Evolutionary conservation across 2,797 vertebrate species (phyloP).

Genomic region (Propithecus deckenii): DNA sequence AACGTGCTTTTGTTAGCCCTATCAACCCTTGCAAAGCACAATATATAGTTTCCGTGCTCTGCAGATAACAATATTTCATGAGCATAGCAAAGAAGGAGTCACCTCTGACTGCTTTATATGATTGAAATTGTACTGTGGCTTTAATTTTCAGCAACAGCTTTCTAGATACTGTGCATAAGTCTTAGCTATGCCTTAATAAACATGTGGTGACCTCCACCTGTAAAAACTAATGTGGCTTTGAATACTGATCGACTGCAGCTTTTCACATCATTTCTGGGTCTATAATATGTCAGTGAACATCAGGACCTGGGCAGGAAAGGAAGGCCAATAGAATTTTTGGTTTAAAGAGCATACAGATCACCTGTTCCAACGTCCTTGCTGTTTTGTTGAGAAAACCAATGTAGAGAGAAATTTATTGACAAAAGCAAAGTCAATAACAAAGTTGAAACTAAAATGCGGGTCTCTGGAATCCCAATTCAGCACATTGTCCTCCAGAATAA

Average conservation of each 20-base stretch:
- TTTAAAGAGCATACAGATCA: neutral
- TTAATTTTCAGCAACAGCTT: conserved; percentile 67
- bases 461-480: neutral
- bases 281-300: conserved; percentile 8
- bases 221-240: conserved; percentile 54
- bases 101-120: conserved; percentile 60
- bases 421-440: neutral
- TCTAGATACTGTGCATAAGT: conserved; percentile 68
- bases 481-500: neutral
- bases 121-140: conserved; percentile 67
- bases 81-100: conserved; percentile 37
- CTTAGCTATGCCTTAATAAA: conserved; percentile 67
- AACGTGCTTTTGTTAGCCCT: conserved; percentile 36
- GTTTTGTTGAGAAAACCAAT: neutral
- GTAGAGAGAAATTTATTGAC: neutral
- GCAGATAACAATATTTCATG: conserved; percentile 69
- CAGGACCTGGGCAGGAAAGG: neutral
- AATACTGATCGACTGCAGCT: conserved; percentile 51
- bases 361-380: neutral
- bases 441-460: neutral
- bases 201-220: conserved; percentile 61
- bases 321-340: neutral
- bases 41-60: conserved; percentile 42
- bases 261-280: conserved; percentile 26
- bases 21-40: conserved; percentile 50